Evolutionary conservation across 2,113 vertebrate species (phyloP).

Genomic region (Phyllostomus discolor): DNA sequence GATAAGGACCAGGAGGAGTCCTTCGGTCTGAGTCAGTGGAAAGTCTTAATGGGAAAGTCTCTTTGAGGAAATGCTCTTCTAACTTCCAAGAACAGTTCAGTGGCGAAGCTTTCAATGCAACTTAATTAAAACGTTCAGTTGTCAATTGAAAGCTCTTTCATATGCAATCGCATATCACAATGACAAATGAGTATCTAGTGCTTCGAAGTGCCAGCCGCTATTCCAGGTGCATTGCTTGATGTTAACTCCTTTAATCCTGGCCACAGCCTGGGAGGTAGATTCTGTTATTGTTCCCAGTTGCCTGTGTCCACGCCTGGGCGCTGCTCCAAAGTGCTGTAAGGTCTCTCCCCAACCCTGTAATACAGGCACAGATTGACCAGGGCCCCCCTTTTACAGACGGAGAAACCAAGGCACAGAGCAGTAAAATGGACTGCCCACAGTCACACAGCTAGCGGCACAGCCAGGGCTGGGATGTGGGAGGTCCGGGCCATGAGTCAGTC

Average conservation of each 20-base stretch:
- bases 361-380: too few species aligned
- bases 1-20: constrained; percentile 48
- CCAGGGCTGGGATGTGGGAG: neutral
- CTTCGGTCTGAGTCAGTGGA: constrained; percentile 50
- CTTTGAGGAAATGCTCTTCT: constrained; percentile 38
- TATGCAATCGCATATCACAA: neutral
- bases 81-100: neutral
- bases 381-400: neutral
- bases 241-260: neutral
- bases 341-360: neutral
- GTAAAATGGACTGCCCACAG: neutral
- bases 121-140: neutral
- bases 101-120: neutral
- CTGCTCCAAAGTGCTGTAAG: neutral
- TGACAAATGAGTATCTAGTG: fast-evolving
- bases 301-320: neutral
- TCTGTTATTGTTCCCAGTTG: neutral
- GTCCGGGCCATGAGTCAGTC: neutral
- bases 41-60: constrained; percentile 46
- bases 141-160: neutral
- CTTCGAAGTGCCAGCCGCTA: neutral
- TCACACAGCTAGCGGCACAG: neutral
- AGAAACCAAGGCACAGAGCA: neutral
- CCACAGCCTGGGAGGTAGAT: neutral
- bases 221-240: neutral